A percentile compares a stretch with the other conserved stretches of the same genome.
These are phyloP conservation scores for Perca fluviatilis DNA, from an alignment of 2,113 vertebrate genomes.

Conservation along the genomic window DNA sequence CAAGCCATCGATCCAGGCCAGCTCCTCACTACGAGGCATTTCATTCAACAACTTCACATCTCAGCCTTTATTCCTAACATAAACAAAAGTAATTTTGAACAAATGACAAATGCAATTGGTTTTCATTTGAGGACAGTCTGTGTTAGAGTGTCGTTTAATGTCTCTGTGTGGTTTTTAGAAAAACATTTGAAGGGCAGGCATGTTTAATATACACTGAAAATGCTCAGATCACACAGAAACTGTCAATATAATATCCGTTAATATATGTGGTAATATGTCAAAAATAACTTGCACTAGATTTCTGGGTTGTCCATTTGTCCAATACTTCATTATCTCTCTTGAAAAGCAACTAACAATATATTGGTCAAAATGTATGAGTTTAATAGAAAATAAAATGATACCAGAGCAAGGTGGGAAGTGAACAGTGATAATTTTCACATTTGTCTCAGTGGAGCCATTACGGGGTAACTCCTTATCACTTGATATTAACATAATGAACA, in stretches of 20 bases:
- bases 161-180: background rate
- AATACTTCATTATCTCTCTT: background rate
- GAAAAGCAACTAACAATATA: slow-evolving; percentile 24
- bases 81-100: background rate
- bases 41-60: background rate
- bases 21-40: background rate
- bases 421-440: slow-evolving; percentile 44
- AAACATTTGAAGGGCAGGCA: background rate
- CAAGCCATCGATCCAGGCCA: background rate
- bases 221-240: background rate
- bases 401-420: slow-evolving; percentile 37
- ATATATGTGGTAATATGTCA: background rate
- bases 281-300: background rate
- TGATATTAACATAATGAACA: slow-evolving; percentile 27
- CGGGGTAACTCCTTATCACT: slow-evolving; percentile 5
- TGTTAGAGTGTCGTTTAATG: background rate
- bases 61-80: background rate
- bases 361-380: slow-evolving; percentile 46
- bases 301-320: background rate
- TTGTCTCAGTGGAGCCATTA: slow-evolving; percentile 24
- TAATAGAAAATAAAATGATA: slow-evolving; percentile 61
- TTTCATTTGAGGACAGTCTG: background rate
- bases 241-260: background rate
- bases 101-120: background rate
- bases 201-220: background rate